Conservation (phyloP, 2,797 vertebrate species). For the Gallirallus australis region DNA sequence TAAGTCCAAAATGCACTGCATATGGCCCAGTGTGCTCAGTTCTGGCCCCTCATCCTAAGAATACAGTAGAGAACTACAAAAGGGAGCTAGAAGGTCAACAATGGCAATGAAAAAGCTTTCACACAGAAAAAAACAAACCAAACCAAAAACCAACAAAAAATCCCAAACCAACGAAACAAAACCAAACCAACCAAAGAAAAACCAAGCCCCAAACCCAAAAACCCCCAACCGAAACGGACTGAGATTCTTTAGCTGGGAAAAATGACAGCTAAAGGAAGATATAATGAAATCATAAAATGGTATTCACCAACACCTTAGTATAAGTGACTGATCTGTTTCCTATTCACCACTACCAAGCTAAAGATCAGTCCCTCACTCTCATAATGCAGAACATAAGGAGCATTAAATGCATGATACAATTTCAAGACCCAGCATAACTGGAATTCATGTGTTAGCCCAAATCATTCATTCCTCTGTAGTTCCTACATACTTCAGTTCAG, state of each 20-base stretch:
- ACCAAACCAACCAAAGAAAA: no score
- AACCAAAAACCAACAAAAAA: no score
- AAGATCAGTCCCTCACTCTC: not conserved
- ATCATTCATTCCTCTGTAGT: not conserved
- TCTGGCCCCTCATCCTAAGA: not conserved
- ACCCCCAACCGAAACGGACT: not conserved
- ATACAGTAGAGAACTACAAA: not conserved
- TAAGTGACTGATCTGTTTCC: not conserved
- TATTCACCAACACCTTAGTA: not conserved
- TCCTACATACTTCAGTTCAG: not conserved
- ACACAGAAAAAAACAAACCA: not conserved
- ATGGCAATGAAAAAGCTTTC: not conserved
- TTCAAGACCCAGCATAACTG: not conserved
- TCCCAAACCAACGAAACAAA: no score
- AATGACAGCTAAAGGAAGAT: not conserved
- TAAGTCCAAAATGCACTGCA: not conserved
- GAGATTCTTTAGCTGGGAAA: not conserved
- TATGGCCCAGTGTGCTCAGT: not conserved
- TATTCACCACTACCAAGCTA: not conserved
- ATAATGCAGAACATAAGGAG: not conserved
- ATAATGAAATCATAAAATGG: not conserved
- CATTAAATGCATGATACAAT: not conserved
- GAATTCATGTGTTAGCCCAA: not conserved
- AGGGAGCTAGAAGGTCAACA: not conserved
- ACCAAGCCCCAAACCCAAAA: no score